phyloP scores from a whole-genome alignment of 1,140 invertebrate genomes.

The Galendromus occidentalis region DNA sequence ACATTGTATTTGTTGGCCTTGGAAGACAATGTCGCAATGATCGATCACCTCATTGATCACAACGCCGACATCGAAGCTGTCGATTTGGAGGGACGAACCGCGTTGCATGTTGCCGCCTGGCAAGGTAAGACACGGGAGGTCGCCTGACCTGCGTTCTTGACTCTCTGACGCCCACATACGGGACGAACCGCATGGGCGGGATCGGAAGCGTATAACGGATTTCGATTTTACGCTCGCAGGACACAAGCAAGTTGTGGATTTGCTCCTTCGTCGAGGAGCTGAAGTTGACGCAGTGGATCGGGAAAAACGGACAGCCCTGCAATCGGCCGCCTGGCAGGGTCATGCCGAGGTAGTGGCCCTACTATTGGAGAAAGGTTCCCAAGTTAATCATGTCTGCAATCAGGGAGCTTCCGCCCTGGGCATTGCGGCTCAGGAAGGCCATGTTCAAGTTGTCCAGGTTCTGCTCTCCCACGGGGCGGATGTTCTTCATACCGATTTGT shows the following conservation, averaged over 20 bases:
- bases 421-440: slow-evolving; percentile 51
- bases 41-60: slow-evolving; percentile 54
- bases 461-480: slow-evolving; percentile 71
- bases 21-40: slow-evolving; percentile 68
- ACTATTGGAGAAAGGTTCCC: slow-evolving; percentile 49
- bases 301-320: slow-evolving; percentile 66
- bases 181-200: not conserved
- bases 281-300: slow-evolving; percentile 71
- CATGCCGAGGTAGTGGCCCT: slow-evolving; percentile 61
- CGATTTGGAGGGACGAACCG: slow-evolving; percentile 73
- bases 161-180: not conserved
- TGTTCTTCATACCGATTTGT: slow-evolving; percentile 74
- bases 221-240: not conserved
- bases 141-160: not conserved
- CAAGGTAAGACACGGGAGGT: slow-evolving; percentile 37
- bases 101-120: slow-evolving; percentile 80
- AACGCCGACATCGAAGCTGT: slow-evolving; percentile 60
- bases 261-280: slow-evolving; percentile 52
- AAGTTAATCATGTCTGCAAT: slow-evolving; percentile 73
- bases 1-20: slow-evolving; percentile 75
- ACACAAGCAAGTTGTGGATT: slow-evolving; percentile 64
- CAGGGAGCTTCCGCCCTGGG: slow-evolving; percentile 65
- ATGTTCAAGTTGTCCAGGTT: slow-evolving; percentile 67
- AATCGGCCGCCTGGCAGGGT: slow-evolving; percentile 88
- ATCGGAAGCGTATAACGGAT: not conserved